Base-by-base conservation (phyloP, 1,140 invertebrate genomes). In the Brachionus plicatilis region DNA sequence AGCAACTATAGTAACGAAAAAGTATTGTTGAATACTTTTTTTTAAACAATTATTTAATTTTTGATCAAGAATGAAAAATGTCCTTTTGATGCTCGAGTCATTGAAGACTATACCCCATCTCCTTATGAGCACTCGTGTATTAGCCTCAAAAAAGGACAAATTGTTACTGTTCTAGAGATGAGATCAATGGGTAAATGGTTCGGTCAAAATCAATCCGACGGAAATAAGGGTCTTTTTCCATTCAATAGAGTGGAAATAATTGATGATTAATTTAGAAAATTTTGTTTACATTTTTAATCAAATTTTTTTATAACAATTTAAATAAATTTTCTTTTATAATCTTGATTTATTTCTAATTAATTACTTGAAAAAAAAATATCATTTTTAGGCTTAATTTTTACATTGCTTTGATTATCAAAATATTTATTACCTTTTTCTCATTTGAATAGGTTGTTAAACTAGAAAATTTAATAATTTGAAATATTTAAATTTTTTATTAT, bases 141-240 rank as follows among this genome's bases (percentile, higher is more conserved):
- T 41, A 68, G 29, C 65, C 24, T 82, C 7, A 60, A 41, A 33
- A 82, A 82, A 43, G 79, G 79, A 33, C 79, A 82, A 29, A 65
- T 60, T 45, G 53, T 82, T 2, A 60, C 53, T 45, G 79, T 82
- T 37, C 65, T 82, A 37, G 79, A 82, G 43, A 82, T 82, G 79
- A 82, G 33, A 82, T 65, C 79, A 29, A 68, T 65, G 53, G 79
- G 79, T 9, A 82, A 82, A 82, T 82, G 79, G 79, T 82, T n/a
- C 17, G 79, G 79, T 9, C 29, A 80, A 50, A 27, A 24, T 50
- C 33, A 65, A 12, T 65, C 53, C 3, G 53, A 82, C 29, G 79
- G 79, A 14, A 82, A 65, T 65, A 60, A 45, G 33, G 79, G 79
- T 3, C 79, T 82, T 14, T 82, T 82, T 82, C 79, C 79, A 37